Conservation (phyloP, 92 coral and sea anemone genomes). For the Isaurus tuberculatus region DNA sequence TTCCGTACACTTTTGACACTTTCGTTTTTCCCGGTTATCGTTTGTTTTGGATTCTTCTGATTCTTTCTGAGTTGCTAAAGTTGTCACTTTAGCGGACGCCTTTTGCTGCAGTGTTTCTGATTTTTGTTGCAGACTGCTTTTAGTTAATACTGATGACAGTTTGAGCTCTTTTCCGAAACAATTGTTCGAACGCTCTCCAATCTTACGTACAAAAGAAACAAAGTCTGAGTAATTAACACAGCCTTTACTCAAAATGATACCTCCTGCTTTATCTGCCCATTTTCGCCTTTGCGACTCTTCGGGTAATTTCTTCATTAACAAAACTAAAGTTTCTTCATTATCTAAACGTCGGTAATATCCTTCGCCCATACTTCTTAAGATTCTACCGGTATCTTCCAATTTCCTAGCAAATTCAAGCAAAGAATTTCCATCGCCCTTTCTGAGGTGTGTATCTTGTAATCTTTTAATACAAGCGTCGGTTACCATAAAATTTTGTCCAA, state of each 20-base stretch:
- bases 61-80: slow-evolving; percentile 42
- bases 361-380: slow-evolving; percentile 14
- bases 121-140: slow-evolving; percentile 20
- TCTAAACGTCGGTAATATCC: slow-evolving; percentile 8
- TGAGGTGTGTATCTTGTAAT: slow-evolving; percentile 18
- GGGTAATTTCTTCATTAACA: slow-evolving; percentile 23
- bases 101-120: slow-evolving; percentile 49
- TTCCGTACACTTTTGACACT: slow-evolving; percentile 59
- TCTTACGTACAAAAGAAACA: slow-evolving; percentile 12
- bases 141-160: slow-evolving; percentile 25
- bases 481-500: slow-evolving; percentile 27
- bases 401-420: slow-evolving; percentile 28
- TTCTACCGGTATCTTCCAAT: slow-evolving; percentile 28
- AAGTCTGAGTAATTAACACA: slow-evolving; percentile 23
- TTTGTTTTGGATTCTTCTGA: slow-evolving; percentile 5
- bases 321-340: slow-evolving; percentile 26
- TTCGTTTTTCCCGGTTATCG: slow-evolving; percentile 29
- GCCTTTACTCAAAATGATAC: slow-evolving; percentile 11
- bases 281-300: slow-evolving; percentile 32
- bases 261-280: slow-evolving; percentile 34
- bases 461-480: slow-evolving; percentile 14
- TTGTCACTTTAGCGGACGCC: slow-evolving; percentile 40
- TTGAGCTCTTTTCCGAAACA: slow-evolving; percentile 17
- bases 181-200: slow-evolving; percentile 31
- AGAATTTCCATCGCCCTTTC: slow-evolving; percentile 1